A percentile compares a stretch with the other conserved stretches of the same genome.
phyloP scores from a whole-genome alignment of 92 coral and sea anemone species.

The Meandrina meandrites region DNA sequence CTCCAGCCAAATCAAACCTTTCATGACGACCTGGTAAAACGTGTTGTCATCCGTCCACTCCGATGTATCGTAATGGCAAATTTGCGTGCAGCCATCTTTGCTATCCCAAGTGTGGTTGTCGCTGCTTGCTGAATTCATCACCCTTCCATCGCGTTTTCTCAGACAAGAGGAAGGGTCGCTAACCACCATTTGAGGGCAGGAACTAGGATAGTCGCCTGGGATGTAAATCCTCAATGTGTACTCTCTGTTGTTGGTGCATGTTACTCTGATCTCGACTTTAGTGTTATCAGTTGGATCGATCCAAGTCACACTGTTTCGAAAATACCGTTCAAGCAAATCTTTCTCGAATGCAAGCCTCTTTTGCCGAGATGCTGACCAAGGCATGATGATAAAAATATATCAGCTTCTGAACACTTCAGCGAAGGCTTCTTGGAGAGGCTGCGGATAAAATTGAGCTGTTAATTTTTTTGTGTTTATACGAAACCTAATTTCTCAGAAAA shows the following conservation, averaged over 20 bases:
- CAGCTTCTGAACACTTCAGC: not conserved
- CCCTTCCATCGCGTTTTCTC: not conserved
- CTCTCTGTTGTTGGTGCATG: conserved; percentile 47
- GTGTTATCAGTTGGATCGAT: conserved; percentile 60
- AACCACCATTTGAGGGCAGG: conserved; percentile 71
- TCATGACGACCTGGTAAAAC: conserved; percentile 79
- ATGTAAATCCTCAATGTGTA: conserved; percentile 69
- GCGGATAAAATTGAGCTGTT: not conserved
- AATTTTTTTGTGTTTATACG: too few species aligned
- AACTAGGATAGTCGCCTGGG: conserved; percentile 74
- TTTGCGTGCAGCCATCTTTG: conserved; percentile 31
- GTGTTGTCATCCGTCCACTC: conserved; percentile 71
- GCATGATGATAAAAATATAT: conserved; percentile 2
- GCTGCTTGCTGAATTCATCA: not conserved
- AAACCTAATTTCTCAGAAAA: not conserved
- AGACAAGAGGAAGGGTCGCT: conserved; percentile 52
- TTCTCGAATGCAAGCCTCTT: conserved; percentile 43
- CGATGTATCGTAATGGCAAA: conserved; percentile 27
- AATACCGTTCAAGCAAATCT: conserved; percentile 24
- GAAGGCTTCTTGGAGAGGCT: not conserved
- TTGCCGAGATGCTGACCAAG: conserved; percentile 49
- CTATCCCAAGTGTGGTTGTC: conserved; percentile 29
- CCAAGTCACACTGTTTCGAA: conserved; percentile 53
- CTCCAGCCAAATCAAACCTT: conserved; percentile 81
- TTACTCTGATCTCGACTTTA: conserved; percentile 50